phyloP scores from a whole-genome alignment of 2,113 vertebrate species.

The Anoura caudifer region DNA sequence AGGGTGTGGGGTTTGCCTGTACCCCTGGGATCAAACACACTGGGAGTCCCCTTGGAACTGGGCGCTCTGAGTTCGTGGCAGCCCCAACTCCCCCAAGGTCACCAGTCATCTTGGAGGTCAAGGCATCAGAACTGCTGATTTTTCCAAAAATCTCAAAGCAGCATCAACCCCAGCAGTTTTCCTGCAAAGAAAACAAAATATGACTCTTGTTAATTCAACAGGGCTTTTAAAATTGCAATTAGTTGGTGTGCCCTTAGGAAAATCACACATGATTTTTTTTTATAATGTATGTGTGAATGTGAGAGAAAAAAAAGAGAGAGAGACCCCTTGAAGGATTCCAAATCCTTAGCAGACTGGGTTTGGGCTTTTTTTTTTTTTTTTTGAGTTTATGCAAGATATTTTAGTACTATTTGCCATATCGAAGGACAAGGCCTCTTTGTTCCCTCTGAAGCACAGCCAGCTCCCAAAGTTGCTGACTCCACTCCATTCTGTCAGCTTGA shows the following conservation, averaged over 20 bases:
- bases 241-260: slow-evolving; percentile 73
- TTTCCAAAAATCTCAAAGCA: slow-evolving; percentile 80
- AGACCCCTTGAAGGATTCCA: slow-evolving; percentile 27
- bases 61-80: slow-evolving; percentile 53
- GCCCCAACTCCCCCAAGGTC: slow-evolving; percentile 77
- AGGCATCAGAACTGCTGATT: slow-evolving; percentile 82
- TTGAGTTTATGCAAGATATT: slow-evolving; percentile 50
- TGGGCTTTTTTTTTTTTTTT: background rate
- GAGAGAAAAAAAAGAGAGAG: slow-evolving; percentile 3
- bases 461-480: background rate
- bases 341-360: slow-evolving; percentile 50
- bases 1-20: background rate
- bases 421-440: slow-evolving; percentile 70
- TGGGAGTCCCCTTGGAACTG: background rate
- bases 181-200: slow-evolving; percentile 85
- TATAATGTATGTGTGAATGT: slow-evolving; percentile 54
- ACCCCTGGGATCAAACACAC: background rate
- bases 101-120: slow-evolving; percentile 72
- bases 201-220: slow-evolving; percentile 81
- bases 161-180: slow-evolving; percentile 84
- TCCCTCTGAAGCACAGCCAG: background rate
- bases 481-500: slow-evolving; percentile 8
- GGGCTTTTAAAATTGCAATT: slow-evolving; percentile 76
- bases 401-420: slow-evolving; percentile 28
- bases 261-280: slow-evolving; percentile 74